phyloP scores from a whole-genome alignment of 2,113 vertebrate genomes.

The Rhea americana region DNA sequence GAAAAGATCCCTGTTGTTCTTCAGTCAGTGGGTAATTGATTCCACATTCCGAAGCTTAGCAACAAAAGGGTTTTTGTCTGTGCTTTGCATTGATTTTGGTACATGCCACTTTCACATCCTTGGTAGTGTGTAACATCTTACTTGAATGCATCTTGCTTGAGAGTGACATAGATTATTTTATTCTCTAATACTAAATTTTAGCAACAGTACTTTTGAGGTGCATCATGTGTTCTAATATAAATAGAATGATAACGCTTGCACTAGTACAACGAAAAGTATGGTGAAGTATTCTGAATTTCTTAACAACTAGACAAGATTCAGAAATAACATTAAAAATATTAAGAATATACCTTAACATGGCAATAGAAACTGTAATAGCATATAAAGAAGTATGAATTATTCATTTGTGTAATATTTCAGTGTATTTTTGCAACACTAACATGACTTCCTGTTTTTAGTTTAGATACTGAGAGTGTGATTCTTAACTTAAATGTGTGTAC shows the following conservation, averaged over 20 bases:
- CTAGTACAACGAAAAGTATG: neutral
- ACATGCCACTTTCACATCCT: neutral
- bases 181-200: neutral
- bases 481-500: neutral
- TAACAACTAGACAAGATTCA: neutral
- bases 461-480: neutral
- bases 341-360: neutral
- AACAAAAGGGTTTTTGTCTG: neutral
- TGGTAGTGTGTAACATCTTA: neutral
- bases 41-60: neutral
- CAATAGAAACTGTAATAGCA: neutral
- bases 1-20: neutral
- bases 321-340: neutral
- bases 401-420: neutral
- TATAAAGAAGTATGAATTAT: neutral
- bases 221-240: neutral
- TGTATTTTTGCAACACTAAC: neutral
- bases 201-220: neutral
- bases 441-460: neutral
- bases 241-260: neutral
- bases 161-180: neutral
- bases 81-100: neutral
- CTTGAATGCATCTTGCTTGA: neutral
- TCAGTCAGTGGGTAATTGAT: neutral
- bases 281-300: neutral